These are phyloP conservation scores for Vespertilio murinus DNA, from an alignment of 2,797 vertebrate genomes.

Conservation along the genomic window DNA sequence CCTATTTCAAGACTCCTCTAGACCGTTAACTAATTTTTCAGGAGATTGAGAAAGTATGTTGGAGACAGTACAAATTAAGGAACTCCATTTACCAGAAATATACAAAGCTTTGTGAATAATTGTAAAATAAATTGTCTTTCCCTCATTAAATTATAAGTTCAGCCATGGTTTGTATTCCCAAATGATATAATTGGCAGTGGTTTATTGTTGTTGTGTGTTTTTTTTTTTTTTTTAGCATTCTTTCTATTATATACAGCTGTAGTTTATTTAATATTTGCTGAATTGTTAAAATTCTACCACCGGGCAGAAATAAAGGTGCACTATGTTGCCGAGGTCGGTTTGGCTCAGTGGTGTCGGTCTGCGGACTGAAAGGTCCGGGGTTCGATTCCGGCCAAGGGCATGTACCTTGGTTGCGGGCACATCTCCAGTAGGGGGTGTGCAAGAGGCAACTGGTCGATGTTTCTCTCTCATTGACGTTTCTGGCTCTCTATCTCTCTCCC, in stretches of 20 bases:
- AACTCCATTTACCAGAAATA: neutral
- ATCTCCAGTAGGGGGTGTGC: no score
- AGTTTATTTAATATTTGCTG: conserved; percentile 28
- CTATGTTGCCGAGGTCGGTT: no score
- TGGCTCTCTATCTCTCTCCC: no score
- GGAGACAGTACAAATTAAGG: conserved; percentile 12
- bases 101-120: neutral
- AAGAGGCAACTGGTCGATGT: no score
- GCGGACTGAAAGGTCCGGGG: no score
- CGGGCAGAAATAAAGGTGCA: neutral
- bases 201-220: no score
- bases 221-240: neutral
- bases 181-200: neutral
- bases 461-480: no score
- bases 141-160: conserved; percentile 49
- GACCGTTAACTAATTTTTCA: conserved; percentile 7
- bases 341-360: no score
- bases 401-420: no score
- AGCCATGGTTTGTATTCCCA: conserved; percentile 27
- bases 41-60: conserved; percentile 49
- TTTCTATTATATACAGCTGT: neutral
- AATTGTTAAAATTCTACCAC: neutral
- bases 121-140: neutral
- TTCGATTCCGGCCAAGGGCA: no score
- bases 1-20: neutral